phyloP scores from a whole-genome alignment of 1,140 invertebrate genomes.

The Zaprionus ghesquierei region DNA sequence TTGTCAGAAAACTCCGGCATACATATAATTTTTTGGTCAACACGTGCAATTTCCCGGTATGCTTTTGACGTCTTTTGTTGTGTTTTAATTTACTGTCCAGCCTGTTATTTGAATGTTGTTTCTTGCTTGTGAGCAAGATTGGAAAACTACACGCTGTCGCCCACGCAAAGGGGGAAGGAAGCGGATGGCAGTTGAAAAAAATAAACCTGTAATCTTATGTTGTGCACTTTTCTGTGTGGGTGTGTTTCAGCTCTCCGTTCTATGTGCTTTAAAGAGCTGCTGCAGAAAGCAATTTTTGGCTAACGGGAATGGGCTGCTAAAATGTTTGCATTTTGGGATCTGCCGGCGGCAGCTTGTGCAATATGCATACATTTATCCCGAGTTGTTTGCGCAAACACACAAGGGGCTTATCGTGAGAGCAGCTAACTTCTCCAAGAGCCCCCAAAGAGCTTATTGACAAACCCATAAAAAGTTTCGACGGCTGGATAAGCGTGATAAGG shows the following conservation, averaged over 20 bases:
- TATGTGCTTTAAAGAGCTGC: neutral
- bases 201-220: conserved; percentile 56
- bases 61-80: conserved; percentile 56
- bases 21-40: neutral
- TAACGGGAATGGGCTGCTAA: conserved; percentile 2
- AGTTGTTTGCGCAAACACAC: conserved; percentile 54
- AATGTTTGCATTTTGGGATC: conserved; percentile 59
- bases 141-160: conserved; percentile 14
- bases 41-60: neutral
- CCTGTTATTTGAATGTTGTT: conserved; percentile 7
- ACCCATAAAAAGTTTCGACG: neutral
- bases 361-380: conserved; percentile 38
- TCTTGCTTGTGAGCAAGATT: conserved; percentile 26
- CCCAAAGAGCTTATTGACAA: conserved; percentile 54
- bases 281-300: neutral
- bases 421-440: neutral
- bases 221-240: conserved; percentile 30
- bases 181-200: conserved; percentile 20
- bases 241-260: neutral
- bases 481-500: neutral
- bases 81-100: conserved; percentile 66
- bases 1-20: no score
- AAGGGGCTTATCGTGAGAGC: neutral
- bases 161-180: neutral
- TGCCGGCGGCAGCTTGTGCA: conserved; percentile 28